Base-by-base conservation (phyloP, 2,113 vertebrate species). In the human region DNA sequence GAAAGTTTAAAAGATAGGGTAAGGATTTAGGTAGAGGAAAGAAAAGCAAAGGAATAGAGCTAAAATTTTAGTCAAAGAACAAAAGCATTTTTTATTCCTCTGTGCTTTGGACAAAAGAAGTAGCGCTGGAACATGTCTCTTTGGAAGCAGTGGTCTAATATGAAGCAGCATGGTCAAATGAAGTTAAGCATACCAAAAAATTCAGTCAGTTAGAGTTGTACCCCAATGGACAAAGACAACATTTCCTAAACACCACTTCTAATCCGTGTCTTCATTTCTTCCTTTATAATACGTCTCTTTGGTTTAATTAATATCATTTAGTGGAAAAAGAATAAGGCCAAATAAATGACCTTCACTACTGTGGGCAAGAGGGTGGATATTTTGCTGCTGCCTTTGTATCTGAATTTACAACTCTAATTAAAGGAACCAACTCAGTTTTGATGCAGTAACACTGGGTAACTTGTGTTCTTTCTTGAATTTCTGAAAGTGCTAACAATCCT, bases 381-480 rank as follows among this genome's bases (percentile, higher is more conserved):
- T 96, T 97, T 94, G 55, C 90, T 73, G 45, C 89, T 8, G 4
- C 72, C 48, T 89, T 93, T 97, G 80, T 95, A 50, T 97, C 76
- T 87, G 73, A 81, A 94, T 95, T 97, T 91, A 64, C 90, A 89
- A 94, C 61, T 84, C 48, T 92, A 91, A 95, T 97, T 96, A 97
- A 89, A 94, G 94, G 25, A 97, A 90, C 83, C 70, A 94, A 32
- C 66, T 91, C 70, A 16, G 23, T 89, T 92, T 97, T 84, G 23
- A 92, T 93, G 78, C 2, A 1, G 40, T 83, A 82, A 45, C 38
- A 45, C 8, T 12, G 17, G 43, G 27, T 94, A 93, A 64, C 64
- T 93, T 94, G 55, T 52, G 4, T 66, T 92, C 82, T 68, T 90
- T 66, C 78, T 89, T 3, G 0, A 59, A 61, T 96, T 96, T 89